Base-by-base conservation (phyloP, 2,888 invertebrate species). In the Melinaea menophilus region DNA sequence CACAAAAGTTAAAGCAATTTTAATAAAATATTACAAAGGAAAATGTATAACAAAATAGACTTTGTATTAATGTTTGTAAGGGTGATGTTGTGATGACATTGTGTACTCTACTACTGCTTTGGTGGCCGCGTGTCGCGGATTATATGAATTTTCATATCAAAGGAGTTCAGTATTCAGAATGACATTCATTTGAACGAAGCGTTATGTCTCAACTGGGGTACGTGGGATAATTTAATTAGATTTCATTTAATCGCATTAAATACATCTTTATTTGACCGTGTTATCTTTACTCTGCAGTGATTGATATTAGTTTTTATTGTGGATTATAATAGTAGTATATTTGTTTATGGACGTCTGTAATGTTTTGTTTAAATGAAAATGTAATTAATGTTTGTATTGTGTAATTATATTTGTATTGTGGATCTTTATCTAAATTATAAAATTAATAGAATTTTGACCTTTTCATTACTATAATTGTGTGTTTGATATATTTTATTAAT, bases 111-210 rank as follows among this genome's bases (percentile, higher is more conserved):
- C 31, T 31, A 31, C 22, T 22, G 51, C 31, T 31, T n/a, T 51
- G 51, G 5, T 68, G 77, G 72, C 82, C 89, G 88, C 90, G 90
- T 90, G 89, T 82, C 86, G 64, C 66, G 87, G 90, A 88, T 90
- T 89, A 88, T 77, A 73, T 76, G 79, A 80, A 90, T 90, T 90
- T 90, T 90, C 88, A 90, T 90, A 89, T 90, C 84, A 90, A 89
- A 89, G 84, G 82, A 77, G 82, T 84, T 84, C 81, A 82, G 79
- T 84, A 84, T 87, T 88, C 88, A 88, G 84, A 88, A 86, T 88
- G 86, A 85, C 83, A 86, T 79, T 80, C 80, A 82, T 86, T 86
- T 79, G 78, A 81, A 73, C 69, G 71, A 76, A 76, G 72, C 78
- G 77, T 83, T 81, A 87, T 82, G 86, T 87, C 87, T 86, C 81